Percentiles rank a stretch among this genome's conserved stretches.
Conservation (phyloP, 2,888 invertebrate genomes). For the Seira musarum region DNA sequence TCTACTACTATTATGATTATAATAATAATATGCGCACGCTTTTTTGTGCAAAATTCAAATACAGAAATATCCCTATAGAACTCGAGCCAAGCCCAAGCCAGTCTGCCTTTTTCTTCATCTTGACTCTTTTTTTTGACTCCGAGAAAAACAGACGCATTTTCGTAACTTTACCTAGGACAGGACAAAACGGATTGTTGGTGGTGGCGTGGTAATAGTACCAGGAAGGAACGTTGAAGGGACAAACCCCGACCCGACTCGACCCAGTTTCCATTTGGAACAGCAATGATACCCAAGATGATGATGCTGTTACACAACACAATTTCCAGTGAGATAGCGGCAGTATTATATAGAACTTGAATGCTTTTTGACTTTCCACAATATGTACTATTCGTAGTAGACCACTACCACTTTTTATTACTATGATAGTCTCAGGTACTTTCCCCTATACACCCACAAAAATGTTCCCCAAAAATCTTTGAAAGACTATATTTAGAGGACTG, state of each 20-base stretch:
- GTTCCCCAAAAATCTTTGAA: too few relatives aligned
- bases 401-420: too few relatives aligned
- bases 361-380: too few relatives aligned
- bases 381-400: too few relatives aligned
- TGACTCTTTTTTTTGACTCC: not conserved
- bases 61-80: not conserved
- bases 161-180: not conserved
- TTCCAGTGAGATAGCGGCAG: not conserved
- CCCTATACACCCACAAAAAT: too few relatives aligned
- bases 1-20: not conserved
- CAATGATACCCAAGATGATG: not conserved
- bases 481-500: too few relatives aligned
- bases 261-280: not conserved
- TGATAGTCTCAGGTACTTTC: too few relatives aligned
- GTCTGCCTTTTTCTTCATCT: not conserved
- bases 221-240: not conserved
- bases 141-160: not conserved
- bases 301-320: constrained; percentile 7
- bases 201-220: not conserved
- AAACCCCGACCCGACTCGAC: not conserved
- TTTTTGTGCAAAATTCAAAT: not conserved
- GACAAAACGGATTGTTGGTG: not conserved
- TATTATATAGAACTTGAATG: too few relatives aligned
- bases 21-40: not conserved
- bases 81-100: not conserved